Evolutionary conservation across 2,797 vertebrate species (phyloP).

Genomic region (Sarcophilus harrisii): DNA sequence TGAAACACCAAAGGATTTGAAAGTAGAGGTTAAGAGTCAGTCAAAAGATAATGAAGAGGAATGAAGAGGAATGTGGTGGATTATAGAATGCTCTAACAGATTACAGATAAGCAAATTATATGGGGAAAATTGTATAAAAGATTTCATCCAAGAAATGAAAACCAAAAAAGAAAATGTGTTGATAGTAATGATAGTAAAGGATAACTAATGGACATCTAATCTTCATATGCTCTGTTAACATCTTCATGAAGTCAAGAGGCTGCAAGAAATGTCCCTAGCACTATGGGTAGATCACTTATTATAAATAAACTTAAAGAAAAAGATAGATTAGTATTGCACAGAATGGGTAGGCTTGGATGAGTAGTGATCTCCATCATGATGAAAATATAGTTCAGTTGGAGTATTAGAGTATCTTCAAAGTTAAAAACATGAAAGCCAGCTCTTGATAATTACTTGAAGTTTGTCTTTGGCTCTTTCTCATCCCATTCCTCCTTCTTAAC

Average conservation of each 20-base stretch:
- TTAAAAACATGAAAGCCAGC: background rate
- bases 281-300: background rate
- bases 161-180: background rate
- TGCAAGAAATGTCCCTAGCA: background rate
- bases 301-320: background rate
- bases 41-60: background rate
- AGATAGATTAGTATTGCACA: background rate
- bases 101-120: background rate
- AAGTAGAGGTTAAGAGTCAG: background rate
- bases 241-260: background rate
- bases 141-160: background rate
- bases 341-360: background rate
- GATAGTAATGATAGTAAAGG: background rate
- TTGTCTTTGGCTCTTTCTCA: background rate
- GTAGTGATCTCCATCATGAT: background rate
- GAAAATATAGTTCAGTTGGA: background rate
- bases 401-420: background rate
- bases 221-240: background rate
- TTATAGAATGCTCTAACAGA: background rate
- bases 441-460: background rate
- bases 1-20: background rate
- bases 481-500: background rate
- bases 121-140: background rate
- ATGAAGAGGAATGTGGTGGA: background rate
- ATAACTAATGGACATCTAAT: background rate